These are phyloP conservation scores for Dasysyrphus tricinctus DNA, from an alignment of 2,888 invertebrate species.

Conservation along the genomic window DNA sequence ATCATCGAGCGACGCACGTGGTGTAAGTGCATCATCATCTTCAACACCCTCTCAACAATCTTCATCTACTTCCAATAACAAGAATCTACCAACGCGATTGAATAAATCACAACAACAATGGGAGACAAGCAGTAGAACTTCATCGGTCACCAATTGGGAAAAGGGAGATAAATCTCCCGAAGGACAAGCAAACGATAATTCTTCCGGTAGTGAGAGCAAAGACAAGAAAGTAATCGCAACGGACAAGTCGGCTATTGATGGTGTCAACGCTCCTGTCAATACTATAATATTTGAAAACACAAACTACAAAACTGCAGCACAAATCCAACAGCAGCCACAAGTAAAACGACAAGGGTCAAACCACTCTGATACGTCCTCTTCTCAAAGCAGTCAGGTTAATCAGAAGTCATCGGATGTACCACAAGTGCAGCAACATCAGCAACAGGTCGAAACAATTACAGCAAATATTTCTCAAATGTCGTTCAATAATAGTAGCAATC, in stretches of 20 bases:
- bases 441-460: constrained; percentile 82
- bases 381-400: constrained; percentile 55
- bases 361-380: constrained; percentile 65
- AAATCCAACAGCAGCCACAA: constrained; percentile 84
- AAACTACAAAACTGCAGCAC: constrained; percentile 90
- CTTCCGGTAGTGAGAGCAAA: constrained; percentile 49
- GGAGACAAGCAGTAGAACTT: constrained; percentile 65
- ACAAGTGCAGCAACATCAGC: constrained; percentile 65
- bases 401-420: constrained; percentile 55
- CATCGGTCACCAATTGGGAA: constrained; percentile 53
- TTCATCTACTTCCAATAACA: constrained; percentile 57
- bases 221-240: constrained; percentile 55
- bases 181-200: constrained; percentile 59
- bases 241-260: constrained; percentile 85
- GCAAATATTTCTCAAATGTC: constrained; percentile 87
- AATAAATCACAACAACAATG: constrained; percentile 68
- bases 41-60: constrained; percentile 57
- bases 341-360: constrained; percentile 83
- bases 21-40: constrained; percentile 39
- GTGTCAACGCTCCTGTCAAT: constrained; percentile 91
- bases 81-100: constrained; percentile 51
- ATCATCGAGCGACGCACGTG: constrained; percentile 67
- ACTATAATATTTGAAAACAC: constrained; percentile 96
- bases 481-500: constrained; percentile 83
- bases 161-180: constrained; percentile 60